Evolutionary conservation across 2,888 invertebrate genomes (phyloP), one percentile per base, ranked within the genome.

Genomic region (Chrysolina oricalcia): DNA sequence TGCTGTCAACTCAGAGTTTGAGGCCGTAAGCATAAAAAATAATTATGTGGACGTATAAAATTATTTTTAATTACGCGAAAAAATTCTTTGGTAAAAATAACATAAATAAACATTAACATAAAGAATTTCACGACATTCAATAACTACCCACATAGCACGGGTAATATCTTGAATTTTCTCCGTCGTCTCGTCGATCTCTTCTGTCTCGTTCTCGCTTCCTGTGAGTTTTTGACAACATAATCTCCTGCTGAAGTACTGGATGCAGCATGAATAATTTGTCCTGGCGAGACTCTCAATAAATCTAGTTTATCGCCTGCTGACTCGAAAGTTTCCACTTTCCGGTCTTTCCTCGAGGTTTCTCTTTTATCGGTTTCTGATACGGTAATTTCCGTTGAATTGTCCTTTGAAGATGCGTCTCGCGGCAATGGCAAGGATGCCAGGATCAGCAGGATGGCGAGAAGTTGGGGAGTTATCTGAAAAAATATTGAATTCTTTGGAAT

Each of bases 231-330:
- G 46, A 46, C 27, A 59, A 46, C 46, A 40, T 50, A 27, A 35
- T 17, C 23, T 19, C 43, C 19, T 48, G 27, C 43, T 15, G 67
- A 27, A 48, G 35, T 19, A 56, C 6, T 59, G 27, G 59, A 23
- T 46, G 35, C 72, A 67, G 62, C 48, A 72, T 72, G 67, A 67
- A 48, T 59, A 62, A 67, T 43, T 72, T 43, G 53, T 72, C 59
- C 35, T 43, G 72, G 23, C 72, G 46, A 48, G 21, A 46, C 56
- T 72, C 19, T 19, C 59, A 43, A 40, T 46, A 62, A 67, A 72
- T 72, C 59, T 46, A 62, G 72, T 59, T 67, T 72, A 59, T 50
- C 56, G 53, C 21, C 67, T 17, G 41, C 35, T 56, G 15, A 27
- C 21, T 65, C n/a, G 35, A 41, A 65, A 72, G 41, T 46, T 21